Base-by-base conservation (phyloP, 2,888 invertebrate genomes). In the Taphrorychus bicolor region DNA sequence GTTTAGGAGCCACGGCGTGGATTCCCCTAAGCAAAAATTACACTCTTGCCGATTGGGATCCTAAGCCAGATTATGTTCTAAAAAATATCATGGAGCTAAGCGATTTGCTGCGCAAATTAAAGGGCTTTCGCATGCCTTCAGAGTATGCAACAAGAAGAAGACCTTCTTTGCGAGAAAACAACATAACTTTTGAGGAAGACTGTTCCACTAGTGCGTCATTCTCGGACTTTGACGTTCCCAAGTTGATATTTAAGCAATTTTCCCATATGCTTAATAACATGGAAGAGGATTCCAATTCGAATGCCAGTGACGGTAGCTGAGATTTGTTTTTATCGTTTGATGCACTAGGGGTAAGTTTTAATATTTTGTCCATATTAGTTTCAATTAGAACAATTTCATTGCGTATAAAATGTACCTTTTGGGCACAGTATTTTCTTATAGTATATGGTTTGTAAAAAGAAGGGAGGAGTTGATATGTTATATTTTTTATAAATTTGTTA, bases 1-100 rank as follows among this genome's bases (percentile, higher is more conserved):
- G 89, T 73, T 66, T 80, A 67, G 91, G 89, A 11, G 91, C 90
- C 24, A 93, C 93, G 0, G 90, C 94, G 17, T 94, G 93, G 94
- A 86, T 93, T 73, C 92, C 92, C 22, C 81, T 90, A 48, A 83
- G 83, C 62, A 83, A 83, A 58, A 75, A 76, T 11, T 75, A 78
- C 40, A 74, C 78, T 21, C 24, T 76, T 21, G 80, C 82, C 19
- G 76, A 76, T 14, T 84, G 84, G 11, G 76, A 75, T 42, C 82
- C 83, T 4, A 79, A 85, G 69, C 91, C 91, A 0, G 88, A 90
- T 80, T 88, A 87, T 78, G 88, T 87, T 4, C 87, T 91, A 69
- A 85, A 87, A 72, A 85, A 87, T 71, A 87, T 91, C 56, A 88
- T 86, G 9, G 88, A 90, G 75, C 80, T 91, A 63, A 84, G 85